Base-by-base conservation (phyloP, 1,140 invertebrate genomes). In the Ylistrum balloti region DNA sequence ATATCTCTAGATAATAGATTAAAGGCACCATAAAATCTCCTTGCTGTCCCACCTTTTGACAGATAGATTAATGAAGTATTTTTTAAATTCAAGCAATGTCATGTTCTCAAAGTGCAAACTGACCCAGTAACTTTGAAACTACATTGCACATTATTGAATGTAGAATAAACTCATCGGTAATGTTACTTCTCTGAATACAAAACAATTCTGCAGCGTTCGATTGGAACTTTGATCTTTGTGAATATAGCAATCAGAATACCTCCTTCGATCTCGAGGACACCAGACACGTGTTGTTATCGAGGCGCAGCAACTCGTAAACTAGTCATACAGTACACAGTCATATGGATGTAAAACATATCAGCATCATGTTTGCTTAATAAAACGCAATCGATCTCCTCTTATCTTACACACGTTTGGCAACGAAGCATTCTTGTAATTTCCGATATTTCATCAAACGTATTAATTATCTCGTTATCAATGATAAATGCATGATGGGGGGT, bases 391-490 rank as follows among this genome's bases (percentile, higher is more conserved):
- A 74, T 74, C 56, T 74, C n/a, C 13, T 28, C 56, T 74, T 74
- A 74, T 74, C 56, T 3, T n/a, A 0, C 9, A 74, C 56, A 74
- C 56, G 56, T 74, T 17, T 28, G 0, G 56, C 17, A 28, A 74
- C 56, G 28, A 74, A 74, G 28, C 56, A 74, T 28, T 28, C 56
- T 74, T 74, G 22, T 74, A 74, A 74, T 74, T 74, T 74, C 56
- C 56, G 56, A 74, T 74, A 74, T 74, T 74, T 74, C n/a, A 74
- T 74, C 56, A 28, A 74, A 74, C 56, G 28, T 74, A 74, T 74
- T 74, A 74, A 74, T 74, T 74, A 74, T 74, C 56, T n/a, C 28
- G 56, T 74, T 74, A 74, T 74, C 56, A 74, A 28, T 74, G 56
- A 74, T 74, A 74, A 74, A 74, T 28, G 56, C 56, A 74, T 11